These are phyloP conservation scores for Drosophila mauritiana DNA, from an alignment of 1,140 invertebrate species.

Conservation along the genomic window DNA sequence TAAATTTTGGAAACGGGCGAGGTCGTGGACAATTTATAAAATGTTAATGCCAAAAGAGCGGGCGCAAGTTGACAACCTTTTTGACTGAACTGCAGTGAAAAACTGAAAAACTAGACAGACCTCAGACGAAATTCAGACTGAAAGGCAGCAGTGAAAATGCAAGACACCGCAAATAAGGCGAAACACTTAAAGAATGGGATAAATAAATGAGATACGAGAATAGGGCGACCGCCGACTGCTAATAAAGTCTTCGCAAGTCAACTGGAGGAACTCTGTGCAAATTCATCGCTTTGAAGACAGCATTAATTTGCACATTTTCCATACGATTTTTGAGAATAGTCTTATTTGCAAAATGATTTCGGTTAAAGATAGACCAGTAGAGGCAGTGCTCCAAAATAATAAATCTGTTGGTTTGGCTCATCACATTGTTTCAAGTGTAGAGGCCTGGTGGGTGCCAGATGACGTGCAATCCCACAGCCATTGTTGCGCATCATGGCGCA, in stretches of 20 bases:
- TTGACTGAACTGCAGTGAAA: conserved; percentile 16
- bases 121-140: conserved; percentile 18
- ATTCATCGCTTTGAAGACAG: neutral
- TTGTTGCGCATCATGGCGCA: too few relatives aligned
- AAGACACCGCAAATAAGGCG: conserved; percentile 35
- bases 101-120: conserved; percentile 31
- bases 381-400: too few relatives aligned
- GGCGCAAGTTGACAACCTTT: conserved; percentile 13
- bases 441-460: too few relatives aligned
- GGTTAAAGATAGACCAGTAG: too few relatives aligned
- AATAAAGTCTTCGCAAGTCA: conserved; percentile 34
- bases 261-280: neutral
- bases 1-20: too few relatives aligned
- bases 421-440: too few relatives aligned
- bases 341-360: too few relatives aligned
- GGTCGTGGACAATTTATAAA: too few relatives aligned
- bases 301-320: neutral
- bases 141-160: conserved; percentile 24
- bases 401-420: too few relatives aligned
- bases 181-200: conserved; percentile 5
- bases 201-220: conserved; percentile 13
- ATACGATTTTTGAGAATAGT: too few relatives aligned
- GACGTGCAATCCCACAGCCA: too few relatives aligned
- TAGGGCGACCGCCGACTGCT: conserved; percentile 19
- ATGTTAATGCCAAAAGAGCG: neutral